Conservation (phyloP, 2,888 invertebrate genomes). For the Thumatha senex region DNA sequence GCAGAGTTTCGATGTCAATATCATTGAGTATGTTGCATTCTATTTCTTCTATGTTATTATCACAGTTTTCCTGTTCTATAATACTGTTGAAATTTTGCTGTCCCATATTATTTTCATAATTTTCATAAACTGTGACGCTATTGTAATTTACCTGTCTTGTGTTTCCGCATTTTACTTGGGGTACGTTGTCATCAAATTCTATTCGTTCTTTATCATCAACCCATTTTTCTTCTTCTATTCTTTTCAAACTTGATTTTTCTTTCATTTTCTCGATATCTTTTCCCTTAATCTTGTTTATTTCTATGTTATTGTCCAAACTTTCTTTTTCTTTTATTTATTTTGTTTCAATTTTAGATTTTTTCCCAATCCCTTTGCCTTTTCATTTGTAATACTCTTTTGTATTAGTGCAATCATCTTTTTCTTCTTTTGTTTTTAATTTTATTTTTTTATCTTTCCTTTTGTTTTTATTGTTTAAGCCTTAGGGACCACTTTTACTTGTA, state of each 20-base stretch:
- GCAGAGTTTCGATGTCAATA: conserved; percentile 10
- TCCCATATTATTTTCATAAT: too few relatives aligned
- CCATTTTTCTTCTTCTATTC: conserved; percentile 9
- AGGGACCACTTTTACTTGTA: conserved; percentile 8
- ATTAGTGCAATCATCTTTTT: conserved; percentile 16
- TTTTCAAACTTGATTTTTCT: conserved; percentile 3
- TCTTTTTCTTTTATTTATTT: conserved; percentile 10
- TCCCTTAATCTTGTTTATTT: conserved; percentile 10
- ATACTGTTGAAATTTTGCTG: too few relatives aligned
- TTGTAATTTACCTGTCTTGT: conserved; percentile 6
- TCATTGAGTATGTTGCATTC: conserved; percentile 8
- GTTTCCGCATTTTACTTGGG: conserved; percentile 1
- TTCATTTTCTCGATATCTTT: conserved; percentile 1
- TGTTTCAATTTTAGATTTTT: too few relatives aligned
- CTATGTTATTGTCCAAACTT: conserved; percentile 2
- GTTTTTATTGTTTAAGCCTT: conserved; percentile 8
- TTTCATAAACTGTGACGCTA: too few relatives aligned
- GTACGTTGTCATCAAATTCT: too few relatives aligned
- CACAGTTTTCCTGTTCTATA: too few relatives aligned
- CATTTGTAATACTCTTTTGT: too few relatives aligned
- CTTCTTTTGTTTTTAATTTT: conserved; percentile 14
- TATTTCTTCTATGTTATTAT: conserved; percentile 7
- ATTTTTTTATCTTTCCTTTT: conserved; percentile 8
- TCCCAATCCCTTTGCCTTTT: too few relatives aligned
- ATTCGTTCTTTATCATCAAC: too few relatives aligned